These are phyloP conservation scores for Clarias gariepinus DNA, from an alignment of 2,113 vertebrate species.

Conservation along the genomic window DNA sequence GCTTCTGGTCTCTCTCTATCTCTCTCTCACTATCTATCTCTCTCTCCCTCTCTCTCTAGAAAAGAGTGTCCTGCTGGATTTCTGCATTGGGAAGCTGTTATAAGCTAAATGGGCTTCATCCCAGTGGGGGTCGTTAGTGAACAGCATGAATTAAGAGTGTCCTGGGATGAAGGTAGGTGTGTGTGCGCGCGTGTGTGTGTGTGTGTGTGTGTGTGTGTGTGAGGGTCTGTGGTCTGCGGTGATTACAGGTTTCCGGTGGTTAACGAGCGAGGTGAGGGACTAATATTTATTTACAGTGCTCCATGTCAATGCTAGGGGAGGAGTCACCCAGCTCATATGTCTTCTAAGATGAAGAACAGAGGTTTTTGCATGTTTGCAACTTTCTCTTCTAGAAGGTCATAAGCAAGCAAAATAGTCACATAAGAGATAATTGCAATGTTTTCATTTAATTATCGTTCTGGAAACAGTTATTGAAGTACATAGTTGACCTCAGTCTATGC, in stretches of 20 bases:
- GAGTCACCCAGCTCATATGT: neutral
- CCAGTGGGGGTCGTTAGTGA: conserved; percentile 63
- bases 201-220: conserved; percentile 34
- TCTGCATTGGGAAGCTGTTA: conserved; percentile 37
- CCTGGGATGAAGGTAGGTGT: conserved; percentile 4
- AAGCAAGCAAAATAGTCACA: neutral
- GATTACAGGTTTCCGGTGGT: conserved; percentile 59
- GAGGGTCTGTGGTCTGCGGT: conserved; percentile 36
- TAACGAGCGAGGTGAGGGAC: conserved; percentile 57
- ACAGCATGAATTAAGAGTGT: conserved; percentile 60
- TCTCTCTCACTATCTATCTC: neutral
- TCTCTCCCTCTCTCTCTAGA: conserved; percentile 16
- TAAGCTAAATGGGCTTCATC: conserved; percentile 54
- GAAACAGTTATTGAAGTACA: neutral
- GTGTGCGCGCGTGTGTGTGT: conserved; percentile 22
- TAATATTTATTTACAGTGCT: conserved; percentile 57
- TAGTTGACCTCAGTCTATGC: neutral
- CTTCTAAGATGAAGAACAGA: neutral
- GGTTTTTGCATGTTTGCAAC: neutral
- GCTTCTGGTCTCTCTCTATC: neutral
- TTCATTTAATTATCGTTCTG: neutral
- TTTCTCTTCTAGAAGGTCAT: no score
- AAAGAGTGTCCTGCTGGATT: conserved; percentile 29
- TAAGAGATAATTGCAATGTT: neutral
- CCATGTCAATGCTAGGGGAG: conserved; percentile 32